Evolutionary conservation across 1,140 invertebrate species (phyloP), one percentile per base, ranked within the genome.

Genomic region (Platyscapa corneri): DNA sequence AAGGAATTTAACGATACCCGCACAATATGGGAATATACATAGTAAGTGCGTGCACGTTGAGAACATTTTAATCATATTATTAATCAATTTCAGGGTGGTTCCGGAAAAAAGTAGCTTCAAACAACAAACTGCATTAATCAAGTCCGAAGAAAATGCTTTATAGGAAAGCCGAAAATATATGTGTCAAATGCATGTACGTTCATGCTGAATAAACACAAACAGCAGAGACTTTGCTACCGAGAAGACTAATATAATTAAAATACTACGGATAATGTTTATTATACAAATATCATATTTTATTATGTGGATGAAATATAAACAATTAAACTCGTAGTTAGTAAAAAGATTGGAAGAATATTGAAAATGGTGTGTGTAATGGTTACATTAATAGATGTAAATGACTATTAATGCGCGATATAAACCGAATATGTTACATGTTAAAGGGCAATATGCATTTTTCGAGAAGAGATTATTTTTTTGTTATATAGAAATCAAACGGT

Each of bases 81-180:
- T 82, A 78, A 87, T 89, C 2, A 77, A 79, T 87, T 91, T 86
- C 90, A 93, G 91, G 91, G 90, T 93, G 92, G 91, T 90, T 92
- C 91, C 90, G 89, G 90, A 92, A 92, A 91, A 92, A 92, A 93
- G 89, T 93, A 92, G 91, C 89, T 88, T 89, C 89, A 80, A 91
- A 88, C 86, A 91, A 90, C 78, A 91, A 91, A 75, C 87, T 89
- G 79, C 90, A 87, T 82, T 92, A 90, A 89, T 82, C 67, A 84
- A 87, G 87, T 87, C 46, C 72, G 39, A 88, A 75, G 82, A 74
- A 60, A 87, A 84, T 70, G 88, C 76, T 77, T 78, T 83, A 87
- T n/a, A 85, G 79, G 85, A 88, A 74, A 76, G 82, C 75, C 27
- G 75, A 83, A 83, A 74, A 89, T 88, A 75, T 77, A 90, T 88